phyloP scores from a whole-genome alignment of 64 coral and sea anemone genomes.

The Orbicella faveolata region DNA sequence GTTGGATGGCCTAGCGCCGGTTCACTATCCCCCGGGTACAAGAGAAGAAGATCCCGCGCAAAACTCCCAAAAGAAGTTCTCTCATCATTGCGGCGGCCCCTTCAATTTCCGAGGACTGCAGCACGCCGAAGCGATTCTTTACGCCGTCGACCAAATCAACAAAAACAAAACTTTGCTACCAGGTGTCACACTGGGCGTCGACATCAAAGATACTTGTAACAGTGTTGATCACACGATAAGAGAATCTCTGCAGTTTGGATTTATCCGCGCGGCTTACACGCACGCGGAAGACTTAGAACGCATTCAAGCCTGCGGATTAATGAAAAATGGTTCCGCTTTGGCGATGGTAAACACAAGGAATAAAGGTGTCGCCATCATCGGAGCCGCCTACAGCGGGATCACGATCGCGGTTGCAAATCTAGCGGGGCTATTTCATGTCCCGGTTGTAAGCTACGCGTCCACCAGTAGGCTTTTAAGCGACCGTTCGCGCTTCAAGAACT shows the following conservation, averaged over 20 bases:
- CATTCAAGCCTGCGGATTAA: neutral
- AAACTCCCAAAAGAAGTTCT: neutral
- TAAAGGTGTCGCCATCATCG: slow-evolving; percentile 59
- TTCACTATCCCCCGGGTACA: neutral
- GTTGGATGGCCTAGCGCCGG: neutral
- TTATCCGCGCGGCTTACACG: slow-evolving; percentile 12
- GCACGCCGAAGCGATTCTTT: slow-evolving; percentile 46
- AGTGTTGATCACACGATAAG: slow-evolving; percentile 44
- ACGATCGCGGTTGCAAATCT: slow-evolving; percentile 65
- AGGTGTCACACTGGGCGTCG: slow-evolving; percentile 30
- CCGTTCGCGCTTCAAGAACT: slow-evolving; percentile 60
- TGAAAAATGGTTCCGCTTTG: neutral
- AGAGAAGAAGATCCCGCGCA: slow-evolving; percentile 1
- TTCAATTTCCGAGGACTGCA: slow-evolving; percentile 30
- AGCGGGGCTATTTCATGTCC: slow-evolving; percentile 66
- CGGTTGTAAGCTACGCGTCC: slow-evolving; percentile 75
- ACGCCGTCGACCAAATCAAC: slow-evolving; percentile 38
- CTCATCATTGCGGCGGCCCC: neutral
- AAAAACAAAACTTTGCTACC: slow-evolving; percentile 34
- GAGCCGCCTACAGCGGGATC: slow-evolving; percentile 72
- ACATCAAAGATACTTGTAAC: slow-evolving; percentile 48
- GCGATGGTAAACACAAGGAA: neutral
- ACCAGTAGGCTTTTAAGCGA: slow-evolving; percentile 77
- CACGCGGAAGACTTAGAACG: neutral
- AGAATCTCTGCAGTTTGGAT: slow-evolving; percentile 31